Evolutionary conservation across 2,888 invertebrate species (phyloP).

Genomic region (Axea sp.): DNA sequence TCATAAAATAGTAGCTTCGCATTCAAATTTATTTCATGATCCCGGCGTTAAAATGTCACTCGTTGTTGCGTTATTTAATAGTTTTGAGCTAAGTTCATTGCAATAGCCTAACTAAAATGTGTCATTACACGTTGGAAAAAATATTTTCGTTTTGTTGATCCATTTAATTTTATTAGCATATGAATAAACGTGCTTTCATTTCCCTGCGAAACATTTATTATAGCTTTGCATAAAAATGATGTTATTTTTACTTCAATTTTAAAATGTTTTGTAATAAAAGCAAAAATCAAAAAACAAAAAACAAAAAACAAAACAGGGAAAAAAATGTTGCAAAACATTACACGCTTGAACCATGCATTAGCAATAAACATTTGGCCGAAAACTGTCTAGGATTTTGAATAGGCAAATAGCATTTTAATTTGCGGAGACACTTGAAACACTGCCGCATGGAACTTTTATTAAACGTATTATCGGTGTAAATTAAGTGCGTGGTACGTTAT

Average conservation of each 20-base stretch:
- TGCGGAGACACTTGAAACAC: no score
- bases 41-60: constrained; percentile 43
- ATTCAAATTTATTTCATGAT: constrained; percentile 58
- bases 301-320: no score
- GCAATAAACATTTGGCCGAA: constrained; percentile 11
- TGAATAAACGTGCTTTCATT: constrained; percentile 51
- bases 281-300: no score
- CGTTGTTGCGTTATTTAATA: constrained; percentile 53
- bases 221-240: constrained; percentile 43
- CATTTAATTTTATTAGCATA: constrained; percentile 57
- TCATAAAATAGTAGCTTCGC: constrained; percentile 51
- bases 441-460: no score
- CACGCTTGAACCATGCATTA: constrained; percentile 18
- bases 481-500: no score
- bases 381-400: constrained; percentile 14
- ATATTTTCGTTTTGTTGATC: constrained; percentile 57
- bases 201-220: constrained; percentile 36
- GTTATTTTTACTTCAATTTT: constrained; percentile 36
- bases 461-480: no score
- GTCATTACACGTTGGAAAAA: constrained; percentile 49
- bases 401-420: no score
- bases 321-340: constrained; percentile 14
- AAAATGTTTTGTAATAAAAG: constrained; percentile 36
- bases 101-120: constrained; percentile 47
- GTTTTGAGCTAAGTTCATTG: constrained; percentile 48